Conservation (phyloP, 2,113 vertebrate genomes). For the Silurus meridionalis region DNA sequence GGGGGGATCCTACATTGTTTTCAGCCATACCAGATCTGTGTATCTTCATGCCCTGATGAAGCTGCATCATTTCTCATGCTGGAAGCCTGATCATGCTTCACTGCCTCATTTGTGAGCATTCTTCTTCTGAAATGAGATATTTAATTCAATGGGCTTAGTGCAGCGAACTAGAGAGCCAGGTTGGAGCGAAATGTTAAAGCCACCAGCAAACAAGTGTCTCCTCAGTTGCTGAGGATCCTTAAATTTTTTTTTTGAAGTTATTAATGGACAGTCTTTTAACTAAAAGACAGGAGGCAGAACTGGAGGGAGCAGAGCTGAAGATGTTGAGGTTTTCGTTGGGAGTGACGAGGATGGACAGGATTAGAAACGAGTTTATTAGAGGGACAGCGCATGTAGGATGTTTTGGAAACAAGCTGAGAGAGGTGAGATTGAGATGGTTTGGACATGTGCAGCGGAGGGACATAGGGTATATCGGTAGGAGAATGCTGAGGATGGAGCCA, state of each 20-base stretch:
- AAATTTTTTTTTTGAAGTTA: background rate
- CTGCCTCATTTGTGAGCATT: conserved; percentile 17
- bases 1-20: background rate
- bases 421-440: no score
- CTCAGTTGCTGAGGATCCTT: background rate
- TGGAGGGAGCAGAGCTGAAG: no score
- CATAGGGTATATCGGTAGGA: no score
- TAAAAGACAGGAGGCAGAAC: no score
- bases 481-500: no score
- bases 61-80: background rate
- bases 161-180: background rate
- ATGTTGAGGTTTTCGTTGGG: no score
- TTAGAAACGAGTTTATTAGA: no score
- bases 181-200: background rate
- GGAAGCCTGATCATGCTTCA: background rate
- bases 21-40: background rate
- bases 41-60: conserved; percentile 9
- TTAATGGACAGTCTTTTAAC: background rate
- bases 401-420: no score
- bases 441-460: no score
- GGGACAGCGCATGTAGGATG: no score
- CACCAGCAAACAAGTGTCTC: background rate
- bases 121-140: background rate
- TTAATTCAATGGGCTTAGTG: background rate
- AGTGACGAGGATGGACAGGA: no score